Conservation (phyloP, 2,113 vertebrate species). For the Psophia crepitans region DNA sequence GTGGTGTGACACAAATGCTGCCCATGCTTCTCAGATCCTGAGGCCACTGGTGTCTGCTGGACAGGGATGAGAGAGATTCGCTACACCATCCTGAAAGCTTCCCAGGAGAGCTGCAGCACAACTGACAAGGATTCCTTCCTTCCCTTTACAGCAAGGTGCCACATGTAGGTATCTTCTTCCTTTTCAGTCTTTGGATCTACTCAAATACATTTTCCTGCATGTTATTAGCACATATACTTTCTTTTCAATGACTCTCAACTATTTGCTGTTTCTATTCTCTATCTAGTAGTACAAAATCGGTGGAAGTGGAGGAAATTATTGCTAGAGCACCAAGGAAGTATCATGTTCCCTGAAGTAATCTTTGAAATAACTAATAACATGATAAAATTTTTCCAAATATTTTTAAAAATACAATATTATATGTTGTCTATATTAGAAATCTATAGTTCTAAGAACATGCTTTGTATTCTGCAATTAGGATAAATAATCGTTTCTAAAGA, state of each 20-base stretch:
- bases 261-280: background rate
- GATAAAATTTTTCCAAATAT: background rate
- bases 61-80: background rate
- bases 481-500: background rate
- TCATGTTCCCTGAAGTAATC: background rate
- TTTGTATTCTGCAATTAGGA: background rate
- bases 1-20: background rate
- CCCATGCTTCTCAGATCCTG: background rate
- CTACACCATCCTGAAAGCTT: background rate
- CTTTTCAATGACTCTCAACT: background rate
- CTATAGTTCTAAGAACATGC: background rate
- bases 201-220: background rate
- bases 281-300: background rate
- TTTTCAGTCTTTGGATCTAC: background rate
- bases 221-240: background rate
- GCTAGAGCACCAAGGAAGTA: background rate
- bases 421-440: background rate
- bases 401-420: background rate
- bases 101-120: background rate
- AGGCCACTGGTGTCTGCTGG: background rate
- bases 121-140: background rate
- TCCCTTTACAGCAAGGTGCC: background rate
- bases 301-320: background rate
- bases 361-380: background rate
- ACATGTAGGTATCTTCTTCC: background rate